Percentiles rank a stretch among this genome's conserved stretches.
phyloP scores from a whole-genome alignment of 2,888 invertebrate species.

The Diachrysia chrysitis region DNA sequence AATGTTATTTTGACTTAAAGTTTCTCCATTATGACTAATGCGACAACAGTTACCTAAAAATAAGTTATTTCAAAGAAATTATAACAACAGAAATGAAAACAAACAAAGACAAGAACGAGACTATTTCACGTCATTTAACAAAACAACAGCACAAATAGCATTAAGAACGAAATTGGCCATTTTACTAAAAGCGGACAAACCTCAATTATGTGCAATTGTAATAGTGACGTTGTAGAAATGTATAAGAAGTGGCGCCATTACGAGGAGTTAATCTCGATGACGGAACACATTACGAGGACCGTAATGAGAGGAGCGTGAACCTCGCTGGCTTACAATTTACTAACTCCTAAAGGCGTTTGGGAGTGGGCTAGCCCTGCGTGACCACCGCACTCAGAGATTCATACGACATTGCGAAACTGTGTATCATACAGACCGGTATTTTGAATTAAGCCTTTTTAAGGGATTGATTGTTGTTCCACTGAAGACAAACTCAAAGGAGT shows the following conservation, averaged over 20 bases:
- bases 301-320: constrained; percentile 87
- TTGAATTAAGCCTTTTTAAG: not conserved
- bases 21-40: constrained; percentile 4
- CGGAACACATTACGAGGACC: constrained; percentile 84
- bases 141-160: constrained; percentile 73
- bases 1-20: not conserved
- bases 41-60: constrained; percentile 13
- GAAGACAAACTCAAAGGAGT: no score
- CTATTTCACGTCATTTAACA: constrained; percentile 71
- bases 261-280: constrained; percentile 87
- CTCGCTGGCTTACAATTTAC: constrained; percentile 80
- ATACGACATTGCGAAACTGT: constrained; percentile 3
- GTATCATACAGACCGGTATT: not conserved
- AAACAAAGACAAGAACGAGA: constrained; percentile 63
- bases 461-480: not conserved
- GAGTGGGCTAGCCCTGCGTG: constrained; percentile 44
- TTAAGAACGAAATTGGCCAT: constrained; percentile 84
- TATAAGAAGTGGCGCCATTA: constrained; percentile 82
- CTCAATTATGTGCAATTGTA: constrained; percentile 86
- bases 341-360: constrained; percentile 82
- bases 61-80: constrained; percentile 35
- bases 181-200: constrained; percentile 87
- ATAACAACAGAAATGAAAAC: constrained; percentile 24
- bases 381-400: constrained; percentile 17
- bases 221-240: constrained; percentile 84